Conservation (phyloP, 2,797 vertebrate species). For the Pipistrellus pygmaeus region DNA sequence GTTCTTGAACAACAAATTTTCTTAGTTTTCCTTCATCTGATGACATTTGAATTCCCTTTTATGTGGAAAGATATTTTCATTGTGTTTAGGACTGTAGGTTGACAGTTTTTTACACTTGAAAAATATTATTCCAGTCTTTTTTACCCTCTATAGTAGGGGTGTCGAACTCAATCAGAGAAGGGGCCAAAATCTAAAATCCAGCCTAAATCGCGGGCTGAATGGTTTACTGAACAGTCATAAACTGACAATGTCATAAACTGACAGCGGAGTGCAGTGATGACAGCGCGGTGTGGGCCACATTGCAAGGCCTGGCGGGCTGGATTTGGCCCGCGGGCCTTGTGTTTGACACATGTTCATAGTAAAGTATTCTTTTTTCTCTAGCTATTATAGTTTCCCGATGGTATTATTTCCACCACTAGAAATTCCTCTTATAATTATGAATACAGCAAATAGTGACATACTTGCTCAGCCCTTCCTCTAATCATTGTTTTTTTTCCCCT, state of each 20-base stretch:
- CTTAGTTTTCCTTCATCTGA: not conserved
- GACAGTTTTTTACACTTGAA: not conserved
- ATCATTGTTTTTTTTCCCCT: not conserved
- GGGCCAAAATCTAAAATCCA: too few relatives aligned
- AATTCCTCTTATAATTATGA: slow-evolving; percentile 7
- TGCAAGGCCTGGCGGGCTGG: too few relatives aligned
- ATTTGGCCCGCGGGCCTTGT: too few relatives aligned
- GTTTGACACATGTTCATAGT: too few relatives aligned
- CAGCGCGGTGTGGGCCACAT: too few relatives aligned
- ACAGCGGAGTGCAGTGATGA: too few relatives aligned
- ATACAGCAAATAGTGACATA: not conserved
- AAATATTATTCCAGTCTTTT: not conserved
- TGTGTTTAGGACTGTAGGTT: not conserved
- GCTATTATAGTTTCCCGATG: not conserved
- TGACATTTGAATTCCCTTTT: not conserved
- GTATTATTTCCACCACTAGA: not conserved
- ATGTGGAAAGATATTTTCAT: not conserved
- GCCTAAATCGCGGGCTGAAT: too few relatives aligned
- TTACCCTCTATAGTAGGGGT: not conserved
- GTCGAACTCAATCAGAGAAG: too few relatives aligned
- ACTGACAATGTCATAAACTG: too few relatives aligned
- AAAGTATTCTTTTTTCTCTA: slow-evolving; percentile 8
- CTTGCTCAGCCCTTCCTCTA: not conserved
- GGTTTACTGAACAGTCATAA: too few relatives aligned
- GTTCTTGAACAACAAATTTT: not conserved